Evolutionary conservation across 2,797 vertebrate species (phyloP), one percentile per base, ranked within the genome.

Genomic region (Malacoraja senta): DNA sequence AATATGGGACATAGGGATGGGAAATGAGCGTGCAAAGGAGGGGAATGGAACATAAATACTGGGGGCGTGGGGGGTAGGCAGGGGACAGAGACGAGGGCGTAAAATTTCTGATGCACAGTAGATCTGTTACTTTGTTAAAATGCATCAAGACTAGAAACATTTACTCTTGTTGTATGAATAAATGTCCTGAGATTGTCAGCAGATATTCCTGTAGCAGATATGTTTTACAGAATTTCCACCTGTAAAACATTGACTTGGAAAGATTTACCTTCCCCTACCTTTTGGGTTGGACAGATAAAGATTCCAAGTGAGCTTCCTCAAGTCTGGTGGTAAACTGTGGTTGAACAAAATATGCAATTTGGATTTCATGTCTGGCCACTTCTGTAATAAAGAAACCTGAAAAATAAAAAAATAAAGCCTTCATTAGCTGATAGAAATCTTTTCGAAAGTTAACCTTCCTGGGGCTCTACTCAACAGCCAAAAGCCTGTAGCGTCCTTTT

Each of bases 251-350:
- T 86, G 53, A 6, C 12, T 86, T 29, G n/a, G 17, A 63, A 58
- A 61, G 53, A 24, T 58, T 26, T 13, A 84, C 12, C 10, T 84
- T 84, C 24, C 44, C 2, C 58, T 94, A 94, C 94, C 94, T 80
- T 95, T 94, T 44, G 88, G 78, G 84, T 95, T 94, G 0, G 95
- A 93, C 63, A 94, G 93, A 44, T 93, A 93, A 7, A 95, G 63
- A 79, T 93, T 94, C 94, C 94, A 95, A n/a, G 93, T 76, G n/a
- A 95, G 38, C 9, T 72, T 93, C 93, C 95, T 94, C 77, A 95
- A 77, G 24, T 94, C 88, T 19, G 91, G 84, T 24, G 94, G 93
- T 74, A 95, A 93, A 29, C 93, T 32, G 9, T 94, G 94, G 71
- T 95, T 95, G 44, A 95, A 94, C 58, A 95, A 93, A 19, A 80